Base-by-base conservation (phyloP, 2,888 invertebrate species). In the Pediacus dermestoides region DNA sequence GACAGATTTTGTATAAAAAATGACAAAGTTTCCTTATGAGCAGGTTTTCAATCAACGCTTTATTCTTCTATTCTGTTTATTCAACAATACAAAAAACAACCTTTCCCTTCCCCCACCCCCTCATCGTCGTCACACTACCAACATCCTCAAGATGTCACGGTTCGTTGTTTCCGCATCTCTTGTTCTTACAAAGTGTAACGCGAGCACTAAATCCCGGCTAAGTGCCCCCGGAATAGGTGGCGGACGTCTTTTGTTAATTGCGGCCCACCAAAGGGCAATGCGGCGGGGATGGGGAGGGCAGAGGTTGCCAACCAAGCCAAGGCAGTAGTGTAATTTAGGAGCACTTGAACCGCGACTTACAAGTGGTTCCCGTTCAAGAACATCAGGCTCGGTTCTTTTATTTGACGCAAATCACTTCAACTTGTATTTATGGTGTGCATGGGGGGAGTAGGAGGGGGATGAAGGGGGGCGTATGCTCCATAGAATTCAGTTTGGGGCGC, bases 381-480 rank as follows among this genome's bases (percentile, higher is more conserved):
- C 15, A 16, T n/a, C 2, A 7, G 4, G 16, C 31, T 16, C 16
- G 10, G 10, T 18, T 18, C 21, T 8, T 18, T 18, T 27, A 12
- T 26, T 11, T 25, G n/a, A 10, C 31, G 40, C 40, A 33, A n/a
- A 42, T 34, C 34, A 31, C 31, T 26, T 39, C 45, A 42, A 38
- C 40, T 37, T 42, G 39, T 46, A 46, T 43, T 46, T 46, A 41
- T 46, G 42, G 46, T 32, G n/a, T n/a, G n/a, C n/a, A n/a, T n/a
- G n/a, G n/a, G n/a, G n/a, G n/a, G n/a, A n/a, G n/a, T n/a, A n/a
- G n/a, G n/a, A n/a, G n/a, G n/a, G n/a, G n/a, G n/a, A n/a, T n/a
- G n/a, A n/a, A n/a, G n/a, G n/a, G n/a, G n/a, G n/a, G n/a, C n/a
- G n/a, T n/a, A n/a, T n/a, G n/a, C n/a, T n/a, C n/a, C n/a, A n/a